Base-by-base conservation (phyloP, 2,113 vertebrate genomes). In the Tylochromis polylepis region DNA sequence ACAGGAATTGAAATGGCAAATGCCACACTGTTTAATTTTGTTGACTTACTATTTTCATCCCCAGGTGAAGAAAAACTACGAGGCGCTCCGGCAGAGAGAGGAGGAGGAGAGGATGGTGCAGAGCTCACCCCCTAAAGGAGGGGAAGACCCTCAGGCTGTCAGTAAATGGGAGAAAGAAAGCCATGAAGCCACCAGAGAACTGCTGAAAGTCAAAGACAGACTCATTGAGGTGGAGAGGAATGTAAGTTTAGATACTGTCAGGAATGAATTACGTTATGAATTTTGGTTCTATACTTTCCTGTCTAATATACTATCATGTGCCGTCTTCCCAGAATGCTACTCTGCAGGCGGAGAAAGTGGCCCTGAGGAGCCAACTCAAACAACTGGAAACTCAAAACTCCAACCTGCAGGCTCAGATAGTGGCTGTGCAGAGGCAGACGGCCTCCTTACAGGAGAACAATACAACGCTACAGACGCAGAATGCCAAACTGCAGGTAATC, bases 11-110 rank as follows among this genome's bases (percentile, higher is more conserved):
- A 46, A 56, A 15, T 11, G 20, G n/a, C 11, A 79, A 56, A n/a
- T 18, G 11, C 3, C 9, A 5, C 2, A 27, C n/a, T 12, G 38
- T 75, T 79, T 83, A 4, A 60, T 53, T 16, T 53, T 72, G 11
- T 59, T 81, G 20, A n/a, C 20, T 36, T 12, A 1, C 10, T 0
- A 6, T n/a, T 86, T 5, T 83, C 41, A 29, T n/a, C 5, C 62
- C 2, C 89, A 99, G 99, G 98, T 99, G 85, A 99, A 99, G 94
- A 99, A 99, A 94, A 99, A 99, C 96, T 99, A 99, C 8, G 98
- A 99, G 96, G 99, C 98, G 8, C 97, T 99, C 41, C 98, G 98
- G 77, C 99, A 99, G 89, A 97, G 99, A 86, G 97, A 99, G 93
- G 98, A 99, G 90, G 98, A 99, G 88, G 99, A 99, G 95, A 97